Conservation (phyloP, 2,113 vertebrate species). For the Colius striatus region DNA sequence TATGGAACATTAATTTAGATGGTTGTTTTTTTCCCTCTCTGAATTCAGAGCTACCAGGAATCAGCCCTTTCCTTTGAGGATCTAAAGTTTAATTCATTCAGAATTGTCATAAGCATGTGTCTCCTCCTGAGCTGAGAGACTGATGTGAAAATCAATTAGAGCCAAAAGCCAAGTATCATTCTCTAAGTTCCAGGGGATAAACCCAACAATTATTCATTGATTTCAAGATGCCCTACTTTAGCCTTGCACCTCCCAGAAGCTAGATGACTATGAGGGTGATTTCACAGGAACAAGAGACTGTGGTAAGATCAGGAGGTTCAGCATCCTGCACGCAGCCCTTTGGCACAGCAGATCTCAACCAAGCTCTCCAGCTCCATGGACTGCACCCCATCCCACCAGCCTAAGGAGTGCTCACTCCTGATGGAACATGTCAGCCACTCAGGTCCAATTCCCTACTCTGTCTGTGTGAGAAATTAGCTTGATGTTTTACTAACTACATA, state of each 20-base stretch:
- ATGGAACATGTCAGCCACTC: background rate
- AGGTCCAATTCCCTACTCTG: background rate
- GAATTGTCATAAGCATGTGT: background rate
- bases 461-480: fast-evolving
- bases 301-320: background rate
- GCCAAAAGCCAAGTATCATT: background rate
- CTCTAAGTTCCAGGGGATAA: background rate
- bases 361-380: background rate
- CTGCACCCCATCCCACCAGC: background rate
- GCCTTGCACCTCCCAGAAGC: background rate
- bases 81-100: background rate
- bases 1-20: background rate
- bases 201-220: background rate
- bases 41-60: background rate
- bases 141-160: background rate
- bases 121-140: background rate
- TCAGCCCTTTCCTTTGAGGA: background rate
- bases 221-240: background rate
- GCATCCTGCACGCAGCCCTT: background rate
- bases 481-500: fast-evolving
- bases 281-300: background rate
- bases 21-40: background rate
- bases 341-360: background rate
- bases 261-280: fast-evolving
- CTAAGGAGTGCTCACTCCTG: background rate